Conservation (phyloP, 2,888 invertebrate species). For the Caenorhabditis sinica region DNA sequence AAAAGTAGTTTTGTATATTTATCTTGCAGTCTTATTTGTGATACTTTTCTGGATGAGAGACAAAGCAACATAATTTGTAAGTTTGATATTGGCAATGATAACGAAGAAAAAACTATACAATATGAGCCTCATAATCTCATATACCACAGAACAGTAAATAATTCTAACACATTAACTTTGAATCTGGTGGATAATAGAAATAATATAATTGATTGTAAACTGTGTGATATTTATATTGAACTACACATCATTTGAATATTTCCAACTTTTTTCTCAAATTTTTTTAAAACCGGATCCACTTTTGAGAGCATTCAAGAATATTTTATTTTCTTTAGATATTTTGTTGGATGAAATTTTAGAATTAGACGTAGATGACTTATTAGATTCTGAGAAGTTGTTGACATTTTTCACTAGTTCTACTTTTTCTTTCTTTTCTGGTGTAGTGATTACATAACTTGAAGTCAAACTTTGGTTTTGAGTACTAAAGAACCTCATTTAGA, state of each 20-base stretch:
- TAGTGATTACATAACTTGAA: slow-evolving; percentile 50
- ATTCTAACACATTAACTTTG: slow-evolving; percentile 17
- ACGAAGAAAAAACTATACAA: neutral
- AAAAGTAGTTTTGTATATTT: slow-evolving; percentile 21
- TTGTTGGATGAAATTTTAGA: neutral
- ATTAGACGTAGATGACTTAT: too few relatives aligned
- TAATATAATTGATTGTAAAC: slow-evolving; percentile 11
- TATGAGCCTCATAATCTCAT: slow-evolving; percentile 25
- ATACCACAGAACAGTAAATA: slow-evolving; percentile 21
- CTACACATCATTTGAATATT: slow-evolving; percentile 28
- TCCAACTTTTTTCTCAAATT: too few relatives aligned
- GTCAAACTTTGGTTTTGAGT: neutral
- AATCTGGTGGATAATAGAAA: slow-evolving; percentile 17
- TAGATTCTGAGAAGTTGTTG: too few relatives aligned
- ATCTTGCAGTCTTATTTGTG: slow-evolving; percentile 40
- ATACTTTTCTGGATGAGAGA: slow-evolving; percentile 20
- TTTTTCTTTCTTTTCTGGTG: slow-evolving; percentile 64
- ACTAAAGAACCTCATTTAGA: slow-evolving; percentile 47
- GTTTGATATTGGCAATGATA: neutral
- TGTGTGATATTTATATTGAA: slow-evolving; percentile 42
- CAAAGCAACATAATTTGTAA: slow-evolving; percentile 41
- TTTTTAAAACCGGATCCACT: slow-evolving; percentile 41
- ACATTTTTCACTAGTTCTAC: slow-evolving; percentile 43
- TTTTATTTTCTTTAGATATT: slow-evolving; percentile 12
- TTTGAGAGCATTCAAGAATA: slow-evolving; percentile 33